These are phyloP conservation scores for Actenoides hombroni DNA, from an alignment of 2,113 vertebrate species.

Conservation along the genomic window DNA sequence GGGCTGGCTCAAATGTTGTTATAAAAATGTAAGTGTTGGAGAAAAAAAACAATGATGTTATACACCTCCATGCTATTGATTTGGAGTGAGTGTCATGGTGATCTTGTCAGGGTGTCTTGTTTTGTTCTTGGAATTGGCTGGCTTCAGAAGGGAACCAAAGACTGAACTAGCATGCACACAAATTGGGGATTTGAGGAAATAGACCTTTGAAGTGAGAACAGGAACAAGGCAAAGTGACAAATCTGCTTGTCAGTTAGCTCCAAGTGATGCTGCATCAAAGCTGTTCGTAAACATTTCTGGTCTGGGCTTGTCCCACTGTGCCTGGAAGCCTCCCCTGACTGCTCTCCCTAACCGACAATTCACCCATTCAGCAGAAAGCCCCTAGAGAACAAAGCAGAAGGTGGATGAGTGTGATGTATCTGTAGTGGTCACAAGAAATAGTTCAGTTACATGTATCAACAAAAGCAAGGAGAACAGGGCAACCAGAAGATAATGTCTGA, in stretches of 20 bases:
- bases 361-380: background rate
- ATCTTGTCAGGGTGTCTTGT: background rate
- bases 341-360: background rate
- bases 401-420: rapidly evolving
- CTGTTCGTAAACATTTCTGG: background rate
- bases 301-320: background rate
- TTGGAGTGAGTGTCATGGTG: background rate
- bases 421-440: background rate
- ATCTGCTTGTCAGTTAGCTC: background rate
- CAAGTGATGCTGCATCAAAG: background rate
- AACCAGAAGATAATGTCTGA: background rate
- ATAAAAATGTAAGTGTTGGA: background rate
- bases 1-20: background rate
- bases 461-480: background rate
- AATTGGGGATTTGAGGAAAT: background rate
- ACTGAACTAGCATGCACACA: background rate
- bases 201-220: background rate
- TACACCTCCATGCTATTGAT: background rate
- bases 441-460: background rate
- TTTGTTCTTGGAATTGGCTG: background rate
- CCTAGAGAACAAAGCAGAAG: background rate
- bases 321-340: background rate
- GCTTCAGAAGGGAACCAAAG: background rate
- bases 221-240: background rate
- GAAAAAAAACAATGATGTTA: background rate